Percentiles rank a stretch among this genome's conserved stretches.
These are phyloP conservation scores for Drosophila yakuba DNA, from an alignment of 1,140 invertebrate species.

Conservation along the genomic window DNA sequence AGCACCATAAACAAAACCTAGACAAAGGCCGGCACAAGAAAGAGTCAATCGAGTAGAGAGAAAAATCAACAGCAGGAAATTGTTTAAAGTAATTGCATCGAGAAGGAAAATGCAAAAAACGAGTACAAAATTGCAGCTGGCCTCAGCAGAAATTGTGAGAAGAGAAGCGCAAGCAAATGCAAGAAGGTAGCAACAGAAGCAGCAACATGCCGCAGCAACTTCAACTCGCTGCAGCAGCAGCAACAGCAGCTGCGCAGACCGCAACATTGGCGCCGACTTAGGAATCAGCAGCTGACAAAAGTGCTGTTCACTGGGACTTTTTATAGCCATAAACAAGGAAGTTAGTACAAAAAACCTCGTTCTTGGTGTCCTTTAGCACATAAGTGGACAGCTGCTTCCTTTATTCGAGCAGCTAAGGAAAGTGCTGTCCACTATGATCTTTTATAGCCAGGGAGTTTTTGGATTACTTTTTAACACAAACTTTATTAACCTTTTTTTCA, in stretches of 20 bases:
- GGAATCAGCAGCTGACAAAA: slow-evolving; percentile 22
- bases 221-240: not conserved
- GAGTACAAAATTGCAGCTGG: slow-evolving; percentile 53
- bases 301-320: slow-evolving; percentile 12
- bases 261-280: slow-evolving; percentile 6
- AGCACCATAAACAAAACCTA: slow-evolving; percentile 55
- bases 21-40: slow-evolving; percentile 35
- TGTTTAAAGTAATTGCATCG: slow-evolving; percentile 75
- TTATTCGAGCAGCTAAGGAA: too few species aligned
- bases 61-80: slow-evolving; percentile 63
- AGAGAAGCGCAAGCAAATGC: slow-evolving; percentile 31
- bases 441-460: not conserved
- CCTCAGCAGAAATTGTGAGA: slow-evolving; percentile 26
- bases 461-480: not conserved
- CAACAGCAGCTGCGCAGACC: slow-evolving; percentile 45
- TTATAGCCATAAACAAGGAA: not conserved
- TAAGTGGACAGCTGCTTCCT: too few species aligned
- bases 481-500: too few species aligned
- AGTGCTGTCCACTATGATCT: too few species aligned
- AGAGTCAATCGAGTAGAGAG: slow-evolving; percentile 27
- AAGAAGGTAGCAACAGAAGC: slow-evolving; percentile 30
- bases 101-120: slow-evolving; percentile 19
- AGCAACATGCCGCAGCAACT: not conserved
- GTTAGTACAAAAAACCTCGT: too few species aligned
- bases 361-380: too few species aligned